Percentiles rank a stretch among this genome's conserved stretches.
phyloP scores from a whole-genome alignment of 2,888 invertebrate species.

The Carpatolechia fugitivella region DNA sequence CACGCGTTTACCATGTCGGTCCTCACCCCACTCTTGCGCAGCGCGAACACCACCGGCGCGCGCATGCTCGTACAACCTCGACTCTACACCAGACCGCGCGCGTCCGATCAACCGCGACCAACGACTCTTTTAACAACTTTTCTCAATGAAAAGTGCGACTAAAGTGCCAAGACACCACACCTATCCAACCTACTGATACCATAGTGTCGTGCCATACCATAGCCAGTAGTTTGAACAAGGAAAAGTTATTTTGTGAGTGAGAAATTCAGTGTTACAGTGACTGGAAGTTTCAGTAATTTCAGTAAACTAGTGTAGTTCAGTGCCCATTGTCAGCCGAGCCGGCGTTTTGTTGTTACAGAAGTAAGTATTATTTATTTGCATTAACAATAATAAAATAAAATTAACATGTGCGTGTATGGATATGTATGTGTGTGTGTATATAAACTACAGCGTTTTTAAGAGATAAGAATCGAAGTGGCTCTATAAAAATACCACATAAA shows the following conservation, averaged over 20 bases:
- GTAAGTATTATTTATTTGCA: conserved; percentile 19
- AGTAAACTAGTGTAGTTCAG: conserved; percentile 35
- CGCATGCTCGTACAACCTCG: conserved; percentile 56
- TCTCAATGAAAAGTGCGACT: conserved; percentile 67
- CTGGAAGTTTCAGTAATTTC: conserved; percentile 35
- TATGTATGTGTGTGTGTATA: too few relatives aligned
- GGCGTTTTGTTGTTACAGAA: conserved; percentile 20
- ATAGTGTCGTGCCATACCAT: conserved; percentile 14
- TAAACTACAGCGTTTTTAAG: background rate
- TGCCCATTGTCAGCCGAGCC: conserved; percentile 18
- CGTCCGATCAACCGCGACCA: conserved; percentile 46
- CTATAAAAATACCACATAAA: conserved; percentile 5
- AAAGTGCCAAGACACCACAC: conserved; percentile 4
- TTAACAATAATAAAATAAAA: too few relatives aligned
- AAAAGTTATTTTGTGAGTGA: conserved; percentile 2
- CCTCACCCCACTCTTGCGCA: conserved; percentile 63
- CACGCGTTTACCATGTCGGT: conserved; percentile 61
- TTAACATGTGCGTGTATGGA: too few relatives aligned
- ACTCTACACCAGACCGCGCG: conserved; percentile 57
- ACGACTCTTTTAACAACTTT: conserved; percentile 61
- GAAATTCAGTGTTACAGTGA: conserved; percentile 30
- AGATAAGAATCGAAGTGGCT: conserved; percentile 1
- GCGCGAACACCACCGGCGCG: conserved; percentile 41
- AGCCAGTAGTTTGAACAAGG: background rate
- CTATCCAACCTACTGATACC: background rate